A percentile compares a stretch with the other conserved stretches of the same genome.
Conservation (phyloP, 2,797 vertebrate species). For the Phoxinus dragarum region DNA sequence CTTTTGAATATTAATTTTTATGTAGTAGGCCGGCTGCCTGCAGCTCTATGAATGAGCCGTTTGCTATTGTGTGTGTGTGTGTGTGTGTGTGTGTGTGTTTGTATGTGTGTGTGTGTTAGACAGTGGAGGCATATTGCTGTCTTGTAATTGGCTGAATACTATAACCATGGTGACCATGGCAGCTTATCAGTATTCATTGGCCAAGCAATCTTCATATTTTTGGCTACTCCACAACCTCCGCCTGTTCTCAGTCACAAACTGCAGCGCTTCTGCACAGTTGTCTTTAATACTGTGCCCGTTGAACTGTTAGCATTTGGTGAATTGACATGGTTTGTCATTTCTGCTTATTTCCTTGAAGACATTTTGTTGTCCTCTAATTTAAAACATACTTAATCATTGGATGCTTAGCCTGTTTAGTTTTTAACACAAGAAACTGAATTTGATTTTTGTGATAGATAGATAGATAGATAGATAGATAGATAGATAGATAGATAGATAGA, state of each 20-base stretch:
- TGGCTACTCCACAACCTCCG: constrained; percentile 55
- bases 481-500: too few relatives aligned
- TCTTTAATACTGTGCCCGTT: constrained; percentile 50
- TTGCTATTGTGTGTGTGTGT: constrained; percentile 52
- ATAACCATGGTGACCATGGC: constrained; percentile 75
- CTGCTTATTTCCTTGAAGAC: background rate
- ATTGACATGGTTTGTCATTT: constrained; percentile 6
- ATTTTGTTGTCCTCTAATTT: background rate
- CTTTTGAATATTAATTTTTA: constrained; percentile 51
- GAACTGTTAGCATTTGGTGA: background rate
- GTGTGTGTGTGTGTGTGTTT: constrained; percentile 40
- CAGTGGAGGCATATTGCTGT: constrained; percentile 68
- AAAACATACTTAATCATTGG: background rate
- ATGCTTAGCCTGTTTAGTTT: background rate
- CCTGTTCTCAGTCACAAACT: constrained; percentile 50
- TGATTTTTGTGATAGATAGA: background rate
- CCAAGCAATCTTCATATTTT: constrained; percentile 76
- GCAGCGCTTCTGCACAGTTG: constrained; percentile 33
- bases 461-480: too few relatives aligned
- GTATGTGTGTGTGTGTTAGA: constrained; percentile 50
- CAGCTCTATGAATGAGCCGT: constrained; percentile 48
- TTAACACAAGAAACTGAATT: background rate
- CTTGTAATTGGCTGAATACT: constrained; percentile 76
- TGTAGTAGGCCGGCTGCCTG: constrained; percentile 34
- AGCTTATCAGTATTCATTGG: constrained; percentile 76